Conservation (phyloP, 2,888 invertebrate genomes). For the Suillia variegata region DNA sequence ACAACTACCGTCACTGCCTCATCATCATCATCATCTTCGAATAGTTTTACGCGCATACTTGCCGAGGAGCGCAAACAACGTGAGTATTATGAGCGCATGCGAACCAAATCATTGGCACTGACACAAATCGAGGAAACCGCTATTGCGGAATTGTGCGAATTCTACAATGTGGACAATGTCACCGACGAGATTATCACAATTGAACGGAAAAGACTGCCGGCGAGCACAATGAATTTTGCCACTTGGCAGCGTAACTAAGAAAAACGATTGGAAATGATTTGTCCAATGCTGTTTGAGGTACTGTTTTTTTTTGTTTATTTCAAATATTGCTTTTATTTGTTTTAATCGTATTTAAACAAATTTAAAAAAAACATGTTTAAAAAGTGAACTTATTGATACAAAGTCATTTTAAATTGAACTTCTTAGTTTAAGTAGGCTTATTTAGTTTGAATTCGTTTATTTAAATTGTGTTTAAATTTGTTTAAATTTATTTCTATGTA, state of each 20-base stretch:
- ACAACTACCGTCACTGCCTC: slow-evolving; percentile 16
- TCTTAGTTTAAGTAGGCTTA: no score
- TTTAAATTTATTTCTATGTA: neutral
- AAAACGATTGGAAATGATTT: no score
- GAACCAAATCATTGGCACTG: slow-evolving; percentile 73
- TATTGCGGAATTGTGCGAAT: slow-evolving; percentile 75
- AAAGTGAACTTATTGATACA: no score
- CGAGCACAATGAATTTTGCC: slow-evolving; percentile 52
- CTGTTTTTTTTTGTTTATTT: slow-evolving; percentile 9
- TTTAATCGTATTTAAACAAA: no score
- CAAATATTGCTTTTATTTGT: no score
- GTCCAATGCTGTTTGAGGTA: neutral
- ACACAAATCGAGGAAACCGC: slow-evolving; percentile 90
- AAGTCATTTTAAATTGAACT: no score
- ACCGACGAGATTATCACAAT: slow-evolving; percentile 78
- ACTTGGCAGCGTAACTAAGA: slow-evolving; percentile 49
- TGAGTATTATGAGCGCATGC: slow-evolving; percentile 72
- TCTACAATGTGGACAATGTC: slow-evolving; percentile 74
- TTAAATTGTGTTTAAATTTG: no score
- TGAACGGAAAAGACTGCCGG: slow-evolving; percentile 44
- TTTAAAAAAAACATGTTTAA: no score
- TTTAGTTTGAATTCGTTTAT: no score
- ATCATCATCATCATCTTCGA: slow-evolving; percentile 18
- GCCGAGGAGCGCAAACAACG: slow-evolving; percentile 76
- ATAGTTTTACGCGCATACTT: slow-evolving; percentile 67